These are phyloP conservation scores for Macaca nemestrina DNA, from an alignment of 2,113 vertebrate genomes.

Conservation along the genomic window DNA sequence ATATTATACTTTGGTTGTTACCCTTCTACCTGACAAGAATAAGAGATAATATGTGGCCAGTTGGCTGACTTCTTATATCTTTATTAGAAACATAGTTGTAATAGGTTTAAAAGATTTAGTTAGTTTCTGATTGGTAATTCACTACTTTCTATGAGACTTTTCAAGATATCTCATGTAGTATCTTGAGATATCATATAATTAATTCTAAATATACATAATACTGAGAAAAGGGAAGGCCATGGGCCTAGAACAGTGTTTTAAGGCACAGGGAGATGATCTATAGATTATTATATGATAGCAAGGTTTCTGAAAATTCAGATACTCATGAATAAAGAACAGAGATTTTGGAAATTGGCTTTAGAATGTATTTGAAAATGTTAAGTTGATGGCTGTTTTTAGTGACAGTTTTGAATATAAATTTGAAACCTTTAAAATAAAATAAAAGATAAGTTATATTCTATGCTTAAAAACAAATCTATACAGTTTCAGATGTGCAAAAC, in stretches of 20 bases:
- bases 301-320: conserved; percentile 1
- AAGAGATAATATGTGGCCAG: neutral
- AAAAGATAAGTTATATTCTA: neutral
- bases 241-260: neutral
- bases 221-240: neutral
- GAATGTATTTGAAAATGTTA: conserved; percentile 10
- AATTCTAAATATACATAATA: neutral
- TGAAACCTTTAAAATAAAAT: conserved; percentile 37
- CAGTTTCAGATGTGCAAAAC: conserved; percentile 9
- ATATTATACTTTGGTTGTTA: neutral
- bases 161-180: neutral
- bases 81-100: neutral
- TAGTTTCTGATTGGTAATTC: conserved; percentile 35
- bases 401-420: conserved; percentile 18
- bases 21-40: conserved; percentile 40
- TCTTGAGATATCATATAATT: neutral
- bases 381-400: neutral
- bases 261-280: neutral
- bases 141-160: conserved; percentile 33
- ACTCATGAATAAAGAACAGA: neutral
- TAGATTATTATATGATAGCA: neutral
- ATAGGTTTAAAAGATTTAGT: neutral
- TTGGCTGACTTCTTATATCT: conserved; percentile 29
- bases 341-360: conserved; percentile 14
- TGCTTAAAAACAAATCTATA: neutral